A percentile compares a stretch with the other conserved stretches of the same genome.
Evolutionary conservation across 2,888 invertebrate genomes (phyloP).

Genomic region (Acanthococcus lagerstroemiae): DNA sequence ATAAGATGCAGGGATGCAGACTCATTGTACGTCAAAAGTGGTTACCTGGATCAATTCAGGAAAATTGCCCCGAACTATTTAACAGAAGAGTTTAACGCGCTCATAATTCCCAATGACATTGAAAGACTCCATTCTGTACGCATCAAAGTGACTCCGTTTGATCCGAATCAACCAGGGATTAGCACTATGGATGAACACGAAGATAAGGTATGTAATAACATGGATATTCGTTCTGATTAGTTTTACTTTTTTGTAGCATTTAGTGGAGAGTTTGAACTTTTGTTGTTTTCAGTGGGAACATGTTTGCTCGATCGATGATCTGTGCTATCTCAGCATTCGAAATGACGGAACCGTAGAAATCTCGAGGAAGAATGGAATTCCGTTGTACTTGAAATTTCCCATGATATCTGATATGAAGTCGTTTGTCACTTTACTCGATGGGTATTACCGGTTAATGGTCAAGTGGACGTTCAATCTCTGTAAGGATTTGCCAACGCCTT

Average conservation of each 20-base stretch:
- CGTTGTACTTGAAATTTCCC: conserved; percentile 54
- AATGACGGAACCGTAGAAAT: conserved; percentile 64
- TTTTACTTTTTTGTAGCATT: no score
- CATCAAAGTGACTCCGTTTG: conserved; percentile 55
- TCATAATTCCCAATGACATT: conserved; percentile 51
- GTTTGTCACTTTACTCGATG: conserved; percentile 71
- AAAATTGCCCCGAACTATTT: conserved; percentile 73
- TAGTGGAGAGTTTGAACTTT: no score
- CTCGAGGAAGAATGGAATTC: conserved; percentile 65
- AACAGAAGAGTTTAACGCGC: conserved; percentile 60
- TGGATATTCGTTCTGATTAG: no score
- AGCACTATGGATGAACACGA: conserved; percentile 53
- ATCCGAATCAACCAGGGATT: conserved; percentile 56
- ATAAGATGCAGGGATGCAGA: conserved; percentile 39
- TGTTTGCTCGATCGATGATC: conserved; percentile 69
- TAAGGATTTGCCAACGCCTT: conserved; percentile 68
- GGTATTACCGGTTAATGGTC: conserved; percentile 73
- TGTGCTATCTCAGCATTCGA: conserved; percentile 61
- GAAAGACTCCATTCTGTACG: conserved; percentile 58
- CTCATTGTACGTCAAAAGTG: conserved; percentile 56
- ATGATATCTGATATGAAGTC: conserved; percentile 58
- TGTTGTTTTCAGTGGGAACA: conserved; percentile 52
- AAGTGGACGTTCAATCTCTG: conserved; percentile 89
- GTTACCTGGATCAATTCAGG: conserved; percentile 70
- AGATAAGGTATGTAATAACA: conserved; percentile 50